Evolutionary conservation across 2,888 invertebrate species (phyloP), one percentile per base, ranked within the genome.

Genomic region (Scaptodrosophila latifasciaeformis): DNA sequence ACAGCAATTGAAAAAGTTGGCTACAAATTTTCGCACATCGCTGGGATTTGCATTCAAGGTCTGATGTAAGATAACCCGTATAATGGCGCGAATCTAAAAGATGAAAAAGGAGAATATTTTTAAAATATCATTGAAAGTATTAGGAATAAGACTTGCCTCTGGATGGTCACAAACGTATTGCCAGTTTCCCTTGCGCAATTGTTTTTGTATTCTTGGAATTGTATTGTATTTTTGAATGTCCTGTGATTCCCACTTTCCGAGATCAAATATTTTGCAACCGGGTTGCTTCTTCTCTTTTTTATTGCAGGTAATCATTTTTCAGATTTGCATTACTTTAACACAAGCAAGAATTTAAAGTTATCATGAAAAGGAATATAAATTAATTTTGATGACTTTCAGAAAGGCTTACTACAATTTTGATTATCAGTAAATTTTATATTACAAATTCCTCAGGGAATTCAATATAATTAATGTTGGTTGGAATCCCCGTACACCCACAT

Each of bases 51-150:
- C 70, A 49, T 69, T 78, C 6, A 82, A 60, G 0, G 76, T 57
- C 24, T 82, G 67, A 21, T 76, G 68, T 19, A 82, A 54, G 9
- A 82, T 68, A 1, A 83, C 79, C 3, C 82, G 71, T 27, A 82
- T 62, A 9, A 82, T 78, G 17, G 82, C 82, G 2, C 84, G 77
- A 31, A 83, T 62, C 82, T 82, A 24, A 12, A 1, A 6, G 6
- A 5, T 1, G n/a, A 10, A 24, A 9, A 3, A 2, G 15, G 9
- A 13, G 5, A 7, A 2, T 7, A 0, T 12, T 3, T 21, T 4
- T 9, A 1, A 1, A 9, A n/a, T 12, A 12, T 9, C 9, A 21
- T 21, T 27, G n/a, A 34, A n/a, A 12, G 2, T 6, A 7, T 18
- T 35, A 18, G 21, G 2, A 2, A n/a, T 9, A 5, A 12, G 17